These are phyloP conservation scores for Siderastrea siderea DNA, from an alignment of 92 coral and sea anemone genomes.

Conservation along the genomic window DNA sequence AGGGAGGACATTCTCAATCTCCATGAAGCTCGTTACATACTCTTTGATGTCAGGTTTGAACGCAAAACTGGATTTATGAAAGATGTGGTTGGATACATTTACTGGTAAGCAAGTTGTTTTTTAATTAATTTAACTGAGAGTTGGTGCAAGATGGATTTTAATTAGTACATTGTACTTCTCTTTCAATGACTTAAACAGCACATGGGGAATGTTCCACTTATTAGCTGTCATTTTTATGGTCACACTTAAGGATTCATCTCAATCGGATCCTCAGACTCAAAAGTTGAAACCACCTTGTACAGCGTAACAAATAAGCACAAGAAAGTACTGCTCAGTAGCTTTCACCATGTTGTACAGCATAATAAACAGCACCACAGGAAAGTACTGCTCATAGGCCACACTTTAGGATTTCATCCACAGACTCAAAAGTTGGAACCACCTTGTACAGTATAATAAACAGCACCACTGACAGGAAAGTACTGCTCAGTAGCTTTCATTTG, in stretches of 20 bases:
- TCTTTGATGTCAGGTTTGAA: slow-evolving; percentile 7
- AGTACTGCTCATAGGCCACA: too few relatives aligned
- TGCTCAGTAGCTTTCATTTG: too few relatives aligned
- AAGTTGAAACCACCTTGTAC: background rate
- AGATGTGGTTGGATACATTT: slow-evolving; percentile 15
- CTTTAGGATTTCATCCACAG: too few relatives aligned
- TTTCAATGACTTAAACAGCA: too few relatives aligned
- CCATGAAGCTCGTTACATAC: slow-evolving; percentile 17
- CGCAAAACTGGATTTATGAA: background rate
- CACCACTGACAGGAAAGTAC: too few relatives aligned
- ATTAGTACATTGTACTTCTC: too few relatives aligned
- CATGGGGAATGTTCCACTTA: too few relatives aligned
- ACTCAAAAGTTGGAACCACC: too few relatives aligned
- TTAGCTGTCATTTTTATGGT: background rate
- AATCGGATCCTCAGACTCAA: background rate
- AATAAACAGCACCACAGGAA: too few relatives aligned
- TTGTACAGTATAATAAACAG: too few relatives aligned
- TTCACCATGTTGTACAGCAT: too few relatives aligned
- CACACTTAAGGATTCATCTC: background rate
- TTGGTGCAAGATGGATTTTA: background rate
- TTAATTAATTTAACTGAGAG: background rate
- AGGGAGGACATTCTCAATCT: background rate
- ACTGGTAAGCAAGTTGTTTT: slow-evolving; percentile 8
- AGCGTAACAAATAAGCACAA: background rate
- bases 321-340: background rate